Base-by-base conservation (phyloP, 2,888 invertebrate genomes). In the Tryphoninae sp. region DNA sequence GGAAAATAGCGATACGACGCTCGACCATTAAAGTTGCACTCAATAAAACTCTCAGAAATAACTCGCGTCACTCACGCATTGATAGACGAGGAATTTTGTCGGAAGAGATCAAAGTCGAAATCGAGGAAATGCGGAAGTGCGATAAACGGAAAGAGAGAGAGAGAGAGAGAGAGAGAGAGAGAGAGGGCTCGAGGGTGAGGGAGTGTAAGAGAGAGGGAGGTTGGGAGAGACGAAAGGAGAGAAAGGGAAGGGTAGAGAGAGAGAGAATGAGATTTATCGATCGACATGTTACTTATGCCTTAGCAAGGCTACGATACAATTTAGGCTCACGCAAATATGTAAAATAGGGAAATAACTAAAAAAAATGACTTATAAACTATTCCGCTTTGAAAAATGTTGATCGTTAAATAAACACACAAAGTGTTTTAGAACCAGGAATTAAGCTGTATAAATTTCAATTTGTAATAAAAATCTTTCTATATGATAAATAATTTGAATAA, bases 201-300 rank as follows among this genome's bases (percentile, higher is more conserved):
- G 49, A 55, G 64, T 26, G 22, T n/a, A 65, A 72, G 68, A 23
- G 69, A 74, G 61, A 72, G 59, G 75, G 71, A 75, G 71, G 58
- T 67, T 9, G 45, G 13, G 23, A 26, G 11, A 26, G 9, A 23
- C 19, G 51, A 40, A 58, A 9, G 11, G 42, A 26, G 53, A 51
- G 22, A 45, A 13, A 45, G 11, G 13, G 22, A 2, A 6, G 6
- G 33, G 6, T 0, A 33, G 33, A 33, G 40, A 33, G 33, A 6
- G 33, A 33, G 33, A 7, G 6, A 33, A 6, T 1, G 33, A 6
- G 7, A 33, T 33, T 33, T 33, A 33, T 33, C 33, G 33, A 33
- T 33, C 33, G 33, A 33, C 33, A 6, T 6, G 33, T 33, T 33
- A 33, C 6, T 33, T 33, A 33, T 33, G 7, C 33, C 33, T 33